Percentiles rank a stretch among this genome's conserved stretches.
Conservation (phyloP, 2,888 invertebrate species). For the Rhaphigaster nebulosa region DNA sequence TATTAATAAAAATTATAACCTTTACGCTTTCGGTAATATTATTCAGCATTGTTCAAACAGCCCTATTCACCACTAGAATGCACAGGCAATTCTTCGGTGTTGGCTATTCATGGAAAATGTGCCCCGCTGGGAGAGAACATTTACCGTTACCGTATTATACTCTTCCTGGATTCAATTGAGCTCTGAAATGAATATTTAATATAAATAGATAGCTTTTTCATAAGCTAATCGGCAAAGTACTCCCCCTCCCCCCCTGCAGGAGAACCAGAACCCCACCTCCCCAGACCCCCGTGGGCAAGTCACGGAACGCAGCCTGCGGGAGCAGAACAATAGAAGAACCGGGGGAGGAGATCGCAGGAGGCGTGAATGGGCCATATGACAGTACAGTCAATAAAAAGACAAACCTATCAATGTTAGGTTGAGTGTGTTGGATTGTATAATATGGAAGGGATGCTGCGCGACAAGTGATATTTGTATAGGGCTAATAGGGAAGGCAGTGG, state of each 20-base stretch:
- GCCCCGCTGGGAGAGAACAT: neutral
- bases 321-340: neutral
- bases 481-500: slow-evolving; percentile 23
- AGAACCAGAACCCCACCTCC: neutral
- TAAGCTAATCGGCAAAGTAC: neutral
- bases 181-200: slow-evolving; percentile 3
- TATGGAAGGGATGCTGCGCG: neutral
- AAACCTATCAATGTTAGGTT: neutral
- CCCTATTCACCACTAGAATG: neutral
- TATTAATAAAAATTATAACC: too few relatives aligned
- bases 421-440: neutral
- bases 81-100: neutral
- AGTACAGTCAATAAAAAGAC: neutral
- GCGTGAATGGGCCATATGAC: slow-evolving; percentile 44
- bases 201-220: neutral
- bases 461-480: slow-evolving; percentile 48
- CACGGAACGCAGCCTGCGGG: neutral
- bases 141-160: neutral
- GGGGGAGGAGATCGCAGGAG: neutral
- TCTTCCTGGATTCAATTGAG: neutral
- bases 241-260: neutral
- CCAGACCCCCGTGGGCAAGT: neutral
- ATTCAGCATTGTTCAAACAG: too few relatives aligned
- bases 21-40: too few relatives aligned
- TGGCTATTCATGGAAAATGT: neutral